A percentile compares a stretch with the other conserved stretches of the same genome.
phyloP scores from a whole-genome alignment of 2,797 vertebrate species.

The Oreortyx pictus region DNA sequence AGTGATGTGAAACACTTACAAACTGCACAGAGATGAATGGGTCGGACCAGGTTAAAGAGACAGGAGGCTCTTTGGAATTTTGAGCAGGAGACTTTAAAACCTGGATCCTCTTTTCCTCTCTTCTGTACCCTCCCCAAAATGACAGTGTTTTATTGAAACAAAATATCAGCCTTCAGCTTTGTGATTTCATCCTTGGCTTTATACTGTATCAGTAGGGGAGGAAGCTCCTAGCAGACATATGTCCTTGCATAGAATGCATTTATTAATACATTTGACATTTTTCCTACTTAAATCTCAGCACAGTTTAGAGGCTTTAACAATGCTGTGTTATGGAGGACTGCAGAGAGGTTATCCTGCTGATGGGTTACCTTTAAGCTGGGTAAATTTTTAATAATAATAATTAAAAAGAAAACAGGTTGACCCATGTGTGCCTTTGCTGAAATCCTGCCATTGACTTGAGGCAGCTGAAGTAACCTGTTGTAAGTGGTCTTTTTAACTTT shows the following conservation, averaged over 20 bases:
- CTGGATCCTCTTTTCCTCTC: not conserved
- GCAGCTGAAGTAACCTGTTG: not conserved
- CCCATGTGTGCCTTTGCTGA: not conserved
- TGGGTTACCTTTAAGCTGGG: not conserved
- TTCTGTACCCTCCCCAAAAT: not conserved
- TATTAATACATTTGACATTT: not conserved
- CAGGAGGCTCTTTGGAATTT: not conserved
- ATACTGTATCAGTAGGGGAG: not conserved
- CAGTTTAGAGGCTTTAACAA: not conserved
- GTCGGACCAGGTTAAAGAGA: not conserved
- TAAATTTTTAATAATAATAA: not conserved
- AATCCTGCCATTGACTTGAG: not conserved
- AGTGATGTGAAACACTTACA: not conserved
- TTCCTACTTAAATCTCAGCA: not conserved
- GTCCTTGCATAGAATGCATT: not conserved
- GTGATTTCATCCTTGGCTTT: not conserved
- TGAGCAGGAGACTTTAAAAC: not conserved
- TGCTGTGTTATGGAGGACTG: not conserved
- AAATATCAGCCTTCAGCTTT: not conserved
- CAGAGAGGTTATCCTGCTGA: not conserved
- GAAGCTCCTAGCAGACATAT: not conserved
- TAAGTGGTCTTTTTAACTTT: conserved; percentile 17
- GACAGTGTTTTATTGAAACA: not conserved
- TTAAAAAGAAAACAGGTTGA: not conserved
- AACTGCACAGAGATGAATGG: not conserved